Evolutionary conservation across 2,113 vertebrate genomes (phyloP).

Genomic region (Phoxinus phoxinus): DNA sequence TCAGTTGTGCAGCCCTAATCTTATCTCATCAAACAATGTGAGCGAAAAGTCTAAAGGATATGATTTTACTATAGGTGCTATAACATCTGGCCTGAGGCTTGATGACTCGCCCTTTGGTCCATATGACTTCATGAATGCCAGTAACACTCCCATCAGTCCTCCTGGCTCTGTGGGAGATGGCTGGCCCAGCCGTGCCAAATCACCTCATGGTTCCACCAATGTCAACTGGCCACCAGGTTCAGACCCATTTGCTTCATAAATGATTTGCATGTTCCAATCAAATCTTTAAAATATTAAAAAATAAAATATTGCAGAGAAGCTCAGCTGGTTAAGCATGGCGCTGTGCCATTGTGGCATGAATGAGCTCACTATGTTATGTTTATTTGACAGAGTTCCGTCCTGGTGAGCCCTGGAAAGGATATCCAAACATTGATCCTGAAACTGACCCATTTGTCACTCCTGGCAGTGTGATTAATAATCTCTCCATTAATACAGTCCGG

Average conservation of each 20-base stretch:
- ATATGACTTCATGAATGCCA: constrained; percentile 92
- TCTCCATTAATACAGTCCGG: constrained; percentile 99
- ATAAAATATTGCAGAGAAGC: not conserved
- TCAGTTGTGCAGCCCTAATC: not conserved
- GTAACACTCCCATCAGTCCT: constrained; percentile 95
- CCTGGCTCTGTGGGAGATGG: constrained; percentile 95
- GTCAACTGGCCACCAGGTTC: constrained; percentile 95
- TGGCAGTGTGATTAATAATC: constrained; percentile 99
- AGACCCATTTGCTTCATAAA: constrained; percentile 36
- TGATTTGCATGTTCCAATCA: not conserved
- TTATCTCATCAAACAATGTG: not conserved
- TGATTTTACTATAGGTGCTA: constrained; percentile 84
- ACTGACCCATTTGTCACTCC: constrained; percentile 99
- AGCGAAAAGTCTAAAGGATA: not conserved
- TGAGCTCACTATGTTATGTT: not conserved
- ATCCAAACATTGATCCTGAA: constrained; percentile 99
- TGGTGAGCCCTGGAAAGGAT: constrained; percentile 99
- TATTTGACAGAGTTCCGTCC: constrained; percentile 91
- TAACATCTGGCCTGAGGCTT: constrained; percentile 97
- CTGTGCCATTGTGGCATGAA: not conserved
- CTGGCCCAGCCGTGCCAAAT: constrained; percentile 99
- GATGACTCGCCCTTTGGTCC: constrained; percentile 93
- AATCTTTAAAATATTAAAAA: too few species aligned
- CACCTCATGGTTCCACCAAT: constrained; percentile 94
- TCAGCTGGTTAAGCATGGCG: not conserved